Percentiles rank a stretch among this genome's conserved stretches.
Evolutionary conservation across 2,797 vertebrate genomes (phyloP).

Genomic region (Eidolon dupreanum): DNA sequence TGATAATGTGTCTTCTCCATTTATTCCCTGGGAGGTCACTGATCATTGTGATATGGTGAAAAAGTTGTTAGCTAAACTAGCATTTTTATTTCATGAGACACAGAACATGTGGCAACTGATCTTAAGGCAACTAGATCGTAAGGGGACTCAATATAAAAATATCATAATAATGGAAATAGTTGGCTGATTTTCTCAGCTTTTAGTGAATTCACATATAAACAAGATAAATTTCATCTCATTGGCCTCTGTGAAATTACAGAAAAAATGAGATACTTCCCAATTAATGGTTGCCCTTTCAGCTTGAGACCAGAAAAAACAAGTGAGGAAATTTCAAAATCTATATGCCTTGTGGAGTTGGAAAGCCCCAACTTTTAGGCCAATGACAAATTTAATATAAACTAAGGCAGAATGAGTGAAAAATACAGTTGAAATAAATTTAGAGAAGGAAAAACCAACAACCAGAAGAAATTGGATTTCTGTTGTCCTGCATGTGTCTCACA

Average conservation of each 20-base stretch:
- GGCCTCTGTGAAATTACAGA: neutral
- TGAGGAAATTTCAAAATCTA: neutral
- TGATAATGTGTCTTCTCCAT: neutral
- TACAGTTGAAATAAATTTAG: neutral
- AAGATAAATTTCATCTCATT: neutral
- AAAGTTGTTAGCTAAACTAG: neutral
- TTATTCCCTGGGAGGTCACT: neutral
- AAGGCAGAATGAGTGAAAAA: neutral
- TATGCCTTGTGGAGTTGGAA: neutral
- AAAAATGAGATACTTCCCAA: neutral
- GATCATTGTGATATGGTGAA: neutral
- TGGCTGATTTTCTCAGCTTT: neutral
- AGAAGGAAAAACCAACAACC: neutral
- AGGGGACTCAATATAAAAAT: neutral
- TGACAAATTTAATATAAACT: neutral
- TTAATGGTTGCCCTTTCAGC: neutral
- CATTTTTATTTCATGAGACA: neutral
- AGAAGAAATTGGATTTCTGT: neutral
- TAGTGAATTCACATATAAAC: neutral
- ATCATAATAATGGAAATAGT: neutral
- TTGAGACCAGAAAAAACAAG: neutral
- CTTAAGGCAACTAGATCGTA: neutral
- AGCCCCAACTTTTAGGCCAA: neutral
- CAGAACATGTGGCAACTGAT: neutral
- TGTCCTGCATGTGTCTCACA: neutral